These are phyloP conservation scores for Glaucidium brasilianum DNA, from an alignment of 2,113 vertebrate genomes.

Conservation along the genomic window DNA sequence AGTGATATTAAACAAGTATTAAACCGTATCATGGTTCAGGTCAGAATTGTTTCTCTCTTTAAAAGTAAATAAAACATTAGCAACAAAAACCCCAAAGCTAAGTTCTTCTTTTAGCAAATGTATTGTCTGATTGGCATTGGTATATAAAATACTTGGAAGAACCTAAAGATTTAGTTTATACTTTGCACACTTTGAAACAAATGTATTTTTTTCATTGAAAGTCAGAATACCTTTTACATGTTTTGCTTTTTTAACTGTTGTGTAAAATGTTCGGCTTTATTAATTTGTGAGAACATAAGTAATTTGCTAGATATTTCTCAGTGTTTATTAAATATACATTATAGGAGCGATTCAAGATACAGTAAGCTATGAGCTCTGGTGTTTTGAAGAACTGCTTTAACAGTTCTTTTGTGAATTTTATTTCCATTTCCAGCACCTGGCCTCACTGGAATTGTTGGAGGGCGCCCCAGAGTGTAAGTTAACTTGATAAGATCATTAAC, in stretches of 20 bases:
- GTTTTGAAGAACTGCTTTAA: neutral
- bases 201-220: neutral
- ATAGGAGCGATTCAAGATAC: neutral
- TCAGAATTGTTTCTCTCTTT: neutral
- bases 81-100: neutral
- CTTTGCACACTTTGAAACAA: neutral
- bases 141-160: neutral
- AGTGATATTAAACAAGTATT: neutral
- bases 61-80: neutral
- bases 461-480: conserved; percentile 82
- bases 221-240: neutral
- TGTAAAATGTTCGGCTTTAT: neutral
- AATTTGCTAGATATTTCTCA: neutral
- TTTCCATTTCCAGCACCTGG: conserved; percentile 76
- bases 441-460: conserved; percentile 80
- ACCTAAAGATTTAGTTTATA: neutral
- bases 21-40: neutral
- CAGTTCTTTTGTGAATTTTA: neutral
- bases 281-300: neutral
- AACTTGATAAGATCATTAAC: neutral
- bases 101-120: neutral
- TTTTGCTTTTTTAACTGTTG: neutral
- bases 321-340: neutral
- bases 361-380: neutral
- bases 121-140: neutral